Evolutionary conservation across 2,113 vertebrate genomes (phyloP).

Genomic region (Pagrus major): DNA sequence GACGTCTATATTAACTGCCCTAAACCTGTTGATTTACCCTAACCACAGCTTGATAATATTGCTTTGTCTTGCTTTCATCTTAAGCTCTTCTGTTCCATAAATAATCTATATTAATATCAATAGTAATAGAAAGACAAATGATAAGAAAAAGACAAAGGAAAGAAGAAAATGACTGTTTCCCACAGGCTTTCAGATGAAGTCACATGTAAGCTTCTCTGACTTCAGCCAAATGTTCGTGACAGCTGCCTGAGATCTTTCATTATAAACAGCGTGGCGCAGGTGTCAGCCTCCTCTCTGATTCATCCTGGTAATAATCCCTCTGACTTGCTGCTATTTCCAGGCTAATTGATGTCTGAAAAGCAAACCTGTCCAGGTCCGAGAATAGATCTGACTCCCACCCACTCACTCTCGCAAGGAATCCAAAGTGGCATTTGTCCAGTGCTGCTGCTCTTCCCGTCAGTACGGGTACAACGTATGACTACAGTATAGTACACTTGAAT

Average conservation of each 20-base stretch:
- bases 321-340: slow-evolving; percentile 79
- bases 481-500: slow-evolving; percentile 23
- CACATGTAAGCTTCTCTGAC: slow-evolving; percentile 22
- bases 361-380: slow-evolving; percentile 57
- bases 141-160: background rate
- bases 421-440: slow-evolving; percentile 68
- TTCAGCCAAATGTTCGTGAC: slow-evolving; percentile 55
- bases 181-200: slow-evolving; percentile 14
- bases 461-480: slow-evolving; percentile 8
- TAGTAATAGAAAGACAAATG: background rate
- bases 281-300: slow-evolving; percentile 73
- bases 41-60: background rate
- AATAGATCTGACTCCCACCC: slow-evolving; percentile 73
- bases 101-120: background rate
- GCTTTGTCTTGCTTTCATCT: background rate
- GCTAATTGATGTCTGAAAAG: slow-evolving; percentile 81
- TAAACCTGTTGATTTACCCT: background rate
- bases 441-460: slow-evolving; percentile 42
- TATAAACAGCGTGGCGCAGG: slow-evolving; percentile 67
- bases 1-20: background rate
- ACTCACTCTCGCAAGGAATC: slow-evolving; percentile 64
- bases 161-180: background rate
- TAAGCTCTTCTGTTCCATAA: background rate
- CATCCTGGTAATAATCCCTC: slow-evolving; percentile 70
- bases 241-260: slow-evolving; percentile 60